These are phyloP conservation scores for Candoia aspera DNA, from an alignment of 2,113 vertebrate species.

Conservation along the genomic window DNA sequence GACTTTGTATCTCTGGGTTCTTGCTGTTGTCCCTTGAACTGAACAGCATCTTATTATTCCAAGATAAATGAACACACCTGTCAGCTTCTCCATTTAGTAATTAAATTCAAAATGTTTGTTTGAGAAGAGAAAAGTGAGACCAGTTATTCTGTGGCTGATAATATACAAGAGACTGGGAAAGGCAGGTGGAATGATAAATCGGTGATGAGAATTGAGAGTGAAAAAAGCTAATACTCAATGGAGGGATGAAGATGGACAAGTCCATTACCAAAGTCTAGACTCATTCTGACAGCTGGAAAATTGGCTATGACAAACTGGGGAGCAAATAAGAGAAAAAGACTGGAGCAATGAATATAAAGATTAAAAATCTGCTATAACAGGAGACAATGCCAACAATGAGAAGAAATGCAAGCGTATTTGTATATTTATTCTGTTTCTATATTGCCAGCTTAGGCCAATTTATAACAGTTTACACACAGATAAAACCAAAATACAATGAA, in stretches of 20 bases:
- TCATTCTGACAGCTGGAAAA: slow-evolving; percentile 40
- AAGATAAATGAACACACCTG: slow-evolving; percentile 13
- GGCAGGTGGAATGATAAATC: slow-evolving; percentile 37
- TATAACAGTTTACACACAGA: neutral
- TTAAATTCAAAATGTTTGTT: slow-evolving; percentile 34
- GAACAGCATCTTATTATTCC: slow-evolving; percentile 20
- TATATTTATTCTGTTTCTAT: neutral
- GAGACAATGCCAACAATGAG: neutral
- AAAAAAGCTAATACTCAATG: neutral
- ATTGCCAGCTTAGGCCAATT: neutral
- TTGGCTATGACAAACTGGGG: slow-evolving; percentile 20
- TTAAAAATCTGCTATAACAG: slow-evolving; percentile 39
- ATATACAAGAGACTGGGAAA: slow-evolving; percentile 30
- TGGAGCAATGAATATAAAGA: slow-evolving; percentile 19
- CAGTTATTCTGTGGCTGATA: slow-evolving; percentile 32
- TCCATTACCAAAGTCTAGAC: slow-evolving; percentile 40
- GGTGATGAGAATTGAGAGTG: slow-evolving; percentile 32
- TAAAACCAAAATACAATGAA: too few species aligned
- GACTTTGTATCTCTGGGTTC: neutral
- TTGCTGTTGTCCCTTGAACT: neutral
- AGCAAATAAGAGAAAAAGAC: slow-evolving; percentile 35
- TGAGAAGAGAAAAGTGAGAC: slow-evolving; percentile 31
- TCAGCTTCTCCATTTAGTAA: slow-evolving; percentile 32
- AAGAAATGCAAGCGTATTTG: neutral
- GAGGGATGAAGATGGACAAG: slow-evolving; percentile 47